Evolutionary conservation across 2,888 invertebrate genomes (phyloP).

Genomic region (Eupithecia tripunctaria): DNA sequence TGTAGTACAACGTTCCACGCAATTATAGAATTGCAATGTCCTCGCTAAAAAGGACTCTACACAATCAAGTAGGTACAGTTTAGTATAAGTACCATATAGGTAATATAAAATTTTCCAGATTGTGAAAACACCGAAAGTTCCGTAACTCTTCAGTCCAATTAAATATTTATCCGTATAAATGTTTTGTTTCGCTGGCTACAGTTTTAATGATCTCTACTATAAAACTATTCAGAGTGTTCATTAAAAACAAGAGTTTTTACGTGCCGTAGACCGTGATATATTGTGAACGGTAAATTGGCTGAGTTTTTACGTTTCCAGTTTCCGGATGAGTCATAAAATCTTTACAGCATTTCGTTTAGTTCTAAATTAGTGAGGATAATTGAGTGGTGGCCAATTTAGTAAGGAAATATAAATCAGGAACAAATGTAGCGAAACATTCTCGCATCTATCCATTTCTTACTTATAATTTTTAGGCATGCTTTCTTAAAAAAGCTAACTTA

Average conservation of each 20-base stretch:
- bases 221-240: slow-evolving; percentile 64
- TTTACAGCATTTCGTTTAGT: slow-evolving; percentile 44
- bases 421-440: slow-evolving; percentile 14
- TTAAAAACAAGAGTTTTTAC: slow-evolving; percentile 47
- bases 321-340: slow-evolving; percentile 48
- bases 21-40: too few species aligned
- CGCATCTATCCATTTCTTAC: background rate
- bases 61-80: background rate
- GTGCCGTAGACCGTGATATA: slow-evolving; percentile 37
- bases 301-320: slow-evolving; percentile 39
- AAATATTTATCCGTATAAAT: background rate
- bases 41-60: background rate
- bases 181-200: slow-evolving; percentile 7
- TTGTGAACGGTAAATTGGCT: slow-evolving; percentile 38
- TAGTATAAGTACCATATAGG: too few species aligned
- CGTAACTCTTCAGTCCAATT: background rate
- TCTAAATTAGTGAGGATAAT: slow-evolving; percentile 43
- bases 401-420: slow-evolving; percentile 39
- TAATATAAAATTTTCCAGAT: background rate
- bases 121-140: background rate
- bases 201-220: slow-evolving; percentile 53
- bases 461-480: background rate
- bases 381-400: slow-evolving; percentile 35
- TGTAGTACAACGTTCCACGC: background rate
- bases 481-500: too few species aligned